These are phyloP conservation scores for Podarcis siculus DNA, from an alignment of 2,797 vertebrate genomes.

Conservation along the genomic window DNA sequence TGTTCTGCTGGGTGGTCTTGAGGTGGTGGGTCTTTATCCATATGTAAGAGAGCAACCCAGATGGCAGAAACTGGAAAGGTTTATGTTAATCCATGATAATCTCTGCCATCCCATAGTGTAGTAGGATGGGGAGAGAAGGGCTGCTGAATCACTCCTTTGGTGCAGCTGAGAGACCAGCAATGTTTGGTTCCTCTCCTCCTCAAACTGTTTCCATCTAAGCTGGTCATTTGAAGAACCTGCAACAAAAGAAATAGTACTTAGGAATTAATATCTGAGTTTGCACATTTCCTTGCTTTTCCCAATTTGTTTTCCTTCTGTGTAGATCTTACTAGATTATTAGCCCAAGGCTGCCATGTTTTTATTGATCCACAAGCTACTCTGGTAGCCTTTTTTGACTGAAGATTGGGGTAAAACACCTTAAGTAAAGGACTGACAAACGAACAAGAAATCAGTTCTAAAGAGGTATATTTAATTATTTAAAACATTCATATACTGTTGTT, in stretches of 20 bases:
- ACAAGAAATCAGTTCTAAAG: neutral
- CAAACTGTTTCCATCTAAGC: no score
- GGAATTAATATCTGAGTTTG: no score
- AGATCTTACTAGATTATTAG: neutral
- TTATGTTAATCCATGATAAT: neutral
- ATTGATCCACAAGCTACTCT: neutral
- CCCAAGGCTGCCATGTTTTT: neutral
- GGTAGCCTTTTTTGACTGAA: neutral
- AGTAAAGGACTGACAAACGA: no score
- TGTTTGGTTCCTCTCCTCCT: no score
- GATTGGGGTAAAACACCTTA: neutral
- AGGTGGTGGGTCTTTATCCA: neutral
- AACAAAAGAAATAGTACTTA: no score
- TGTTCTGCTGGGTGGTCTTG: neutral
- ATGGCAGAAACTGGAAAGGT: neutral
- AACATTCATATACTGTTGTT: neutral
- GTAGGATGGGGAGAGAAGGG: no score
- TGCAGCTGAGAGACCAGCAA: no score
- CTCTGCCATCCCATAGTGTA: no score
- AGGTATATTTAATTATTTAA: neutral
- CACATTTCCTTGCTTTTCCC: no score
- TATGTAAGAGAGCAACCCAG: neutral
- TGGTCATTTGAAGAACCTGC: no score
- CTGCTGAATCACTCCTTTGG: no score
- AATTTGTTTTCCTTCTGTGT: no score